Evolutionary conservation across 2,888 invertebrate genomes (phyloP).

Genomic region (Sarcophaga variegata): DNA sequence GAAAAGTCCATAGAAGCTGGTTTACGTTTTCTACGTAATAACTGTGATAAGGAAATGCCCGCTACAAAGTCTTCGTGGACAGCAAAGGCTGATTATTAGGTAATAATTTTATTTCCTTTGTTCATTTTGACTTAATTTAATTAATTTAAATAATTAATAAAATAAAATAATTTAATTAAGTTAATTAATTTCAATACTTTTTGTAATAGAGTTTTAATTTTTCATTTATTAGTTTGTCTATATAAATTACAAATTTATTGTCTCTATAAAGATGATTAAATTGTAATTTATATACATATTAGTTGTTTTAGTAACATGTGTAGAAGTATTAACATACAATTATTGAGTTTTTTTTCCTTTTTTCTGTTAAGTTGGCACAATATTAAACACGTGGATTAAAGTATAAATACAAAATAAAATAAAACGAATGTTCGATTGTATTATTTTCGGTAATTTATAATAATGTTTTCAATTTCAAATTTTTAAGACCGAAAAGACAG

Average conservation of each 20-base stretch:
- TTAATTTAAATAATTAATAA: background rate
- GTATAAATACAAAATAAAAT: background rate
- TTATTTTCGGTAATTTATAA: background rate
- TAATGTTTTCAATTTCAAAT: too few species aligned
- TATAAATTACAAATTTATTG: constrained; percentile 69
- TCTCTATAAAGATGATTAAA: constrained; percentile 54
- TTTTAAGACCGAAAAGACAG: too few species aligned
- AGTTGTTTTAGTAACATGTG: background rate
- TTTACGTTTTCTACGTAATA: constrained; percentile 83
- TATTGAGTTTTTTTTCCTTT: background rate
- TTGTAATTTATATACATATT: constrained; percentile 56
- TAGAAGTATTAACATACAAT: constrained; percentile 20
- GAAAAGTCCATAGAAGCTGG: constrained; percentile 84
- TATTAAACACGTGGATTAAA: background rate
- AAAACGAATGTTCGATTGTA: background rate
- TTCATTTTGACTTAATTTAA: too few species aligned
- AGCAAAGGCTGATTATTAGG: constrained; percentile 80
- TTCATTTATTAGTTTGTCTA: constrained; percentile 10
- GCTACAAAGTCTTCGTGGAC: constrained; percentile 80
- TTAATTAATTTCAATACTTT: constrained; percentile 25
- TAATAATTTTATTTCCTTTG: background rate
- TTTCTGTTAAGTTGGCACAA: constrained; percentile 10
- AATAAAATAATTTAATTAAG: constrained; percentile 8
- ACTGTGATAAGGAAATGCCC: constrained; percentile 82
- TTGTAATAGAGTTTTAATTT: constrained; percentile 18